These are phyloP conservation scores for Sebastes minor DNA, from an alignment of 2,797 vertebrate species.

Conservation along the genomic window DNA sequence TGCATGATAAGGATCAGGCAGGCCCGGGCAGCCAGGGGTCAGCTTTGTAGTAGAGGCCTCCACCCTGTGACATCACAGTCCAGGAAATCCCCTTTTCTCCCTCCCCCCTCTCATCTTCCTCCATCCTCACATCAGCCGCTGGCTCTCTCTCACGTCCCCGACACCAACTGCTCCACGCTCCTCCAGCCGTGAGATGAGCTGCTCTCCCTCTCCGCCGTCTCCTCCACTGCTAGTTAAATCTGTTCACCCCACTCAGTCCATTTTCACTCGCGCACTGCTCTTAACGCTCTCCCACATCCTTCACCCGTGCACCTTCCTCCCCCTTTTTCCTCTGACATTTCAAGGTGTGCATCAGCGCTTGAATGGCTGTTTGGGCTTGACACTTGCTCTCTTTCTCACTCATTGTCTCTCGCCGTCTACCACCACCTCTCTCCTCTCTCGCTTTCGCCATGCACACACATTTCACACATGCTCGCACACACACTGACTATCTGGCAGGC, in stretches of 20 bases:
- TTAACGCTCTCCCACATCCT: slow-evolving; percentile 20
- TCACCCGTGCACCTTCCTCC: not conserved
- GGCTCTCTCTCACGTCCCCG: slow-evolving; percentile 4
- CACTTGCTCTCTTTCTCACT: slow-evolving; percentile 10
- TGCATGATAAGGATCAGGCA: slow-evolving; percentile 14
- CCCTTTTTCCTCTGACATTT: slow-evolving; percentile 40
- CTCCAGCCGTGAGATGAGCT: slow-evolving; percentile 25
- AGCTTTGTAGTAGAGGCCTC: slow-evolving; percentile 31
- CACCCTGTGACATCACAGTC: slow-evolving; percentile 36
- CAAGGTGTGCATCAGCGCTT: slow-evolving; percentile 16
- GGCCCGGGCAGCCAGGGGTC: slow-evolving; percentile 12
- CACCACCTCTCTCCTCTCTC: not conserved
- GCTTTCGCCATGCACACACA: slow-evolving; percentile 2
- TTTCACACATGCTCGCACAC: slow-evolving; percentile 37
- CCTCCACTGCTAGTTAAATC: slow-evolving; percentile 7
- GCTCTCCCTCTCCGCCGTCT: slow-evolving; percentile 9
- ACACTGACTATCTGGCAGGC: slow-evolving; percentile 22
- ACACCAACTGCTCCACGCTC: slow-evolving; percentile 15
- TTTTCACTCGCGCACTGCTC: slow-evolving; percentile 8
- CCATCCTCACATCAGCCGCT: not conserved
- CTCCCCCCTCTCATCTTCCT: not conserved
- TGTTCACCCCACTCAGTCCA: slow-evolving; percentile 12
- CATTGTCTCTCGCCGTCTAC: slow-evolving; percentile 18
- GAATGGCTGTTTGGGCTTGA: slow-evolving; percentile 27
- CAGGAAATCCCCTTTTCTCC: slow-evolving; percentile 12